Evolutionary conservation across 2,888 invertebrate genomes (phyloP), one percentile per base, ranked within the genome.

Genomic region (Capitulum mitella): DNA sequence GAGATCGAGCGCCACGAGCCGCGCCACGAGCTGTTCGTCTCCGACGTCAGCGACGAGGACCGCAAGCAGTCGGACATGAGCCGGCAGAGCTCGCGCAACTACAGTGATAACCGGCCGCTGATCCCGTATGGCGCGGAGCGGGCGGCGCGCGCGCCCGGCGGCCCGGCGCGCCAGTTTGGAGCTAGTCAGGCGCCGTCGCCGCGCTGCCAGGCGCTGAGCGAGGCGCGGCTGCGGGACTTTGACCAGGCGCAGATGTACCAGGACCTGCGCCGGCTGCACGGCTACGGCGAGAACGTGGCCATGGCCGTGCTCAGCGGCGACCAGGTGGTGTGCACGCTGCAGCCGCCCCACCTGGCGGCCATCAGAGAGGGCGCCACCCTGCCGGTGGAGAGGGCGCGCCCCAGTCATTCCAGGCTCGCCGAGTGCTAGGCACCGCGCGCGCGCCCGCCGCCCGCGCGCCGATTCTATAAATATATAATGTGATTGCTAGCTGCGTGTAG

Each of bases 31-130:
- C 90, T 92, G 5, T 88, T 91, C 77, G 91, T 91, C 83, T 92
- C 92, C 0, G 92, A 93, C 83, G 89, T 92, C 89, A 92, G 92
- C 58, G 93, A 93, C 84, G 93, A 93, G 84, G 93, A 93, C 83
- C 91, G 90, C 78, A 90, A 91, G 83, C 87, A 92, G 79, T 91
- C 91, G 84, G 90, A 90, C 85, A 89, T 90, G 88, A 91, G 91
- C 81, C 87, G 90, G 78, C 90, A 90, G 83, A 90, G 88, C 19
- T 92, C 92, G 54, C 90, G 92, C 82, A 92, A 92, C 83, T 92
- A 92, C 86, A 92, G 92, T n/a, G 93, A 93, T 84, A 92, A 92
- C 83, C 89, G 92, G 76, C 93, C 93, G 32, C 80, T 81, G 58
- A 77, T 81, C 26, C 81, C 81, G 12, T 81, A 81, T 58, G 64